Base-by-base conservation (phyloP, 2,888 invertebrate genomes). In the Abscondita cerata region DNA sequence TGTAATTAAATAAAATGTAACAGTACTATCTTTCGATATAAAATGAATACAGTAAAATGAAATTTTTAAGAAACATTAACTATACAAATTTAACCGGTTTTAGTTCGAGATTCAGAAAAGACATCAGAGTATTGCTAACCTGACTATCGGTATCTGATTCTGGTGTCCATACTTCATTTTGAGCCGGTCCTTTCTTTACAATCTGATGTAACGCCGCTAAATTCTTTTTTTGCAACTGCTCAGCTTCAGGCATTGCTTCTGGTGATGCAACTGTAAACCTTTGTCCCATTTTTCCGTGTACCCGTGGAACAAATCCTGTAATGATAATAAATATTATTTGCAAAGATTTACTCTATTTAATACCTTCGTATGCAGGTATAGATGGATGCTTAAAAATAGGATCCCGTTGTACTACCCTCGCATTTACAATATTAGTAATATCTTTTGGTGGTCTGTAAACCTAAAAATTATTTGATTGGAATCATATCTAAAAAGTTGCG, bases 281-380 rank as follows among this genome's bases (percentile, higher is more conserved):
- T 76, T 90, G 89, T 0, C 91, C 91, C 68, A 86, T 86, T 74
- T 86, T 85, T 1, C 84, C 86, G 72, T 85, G 85, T 69, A 89
- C 76, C 68, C 87, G 84, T 1, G 92, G 92, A 44, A 89, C 82
- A 73, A 87, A 89, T 62, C 89, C 89, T 88, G 72, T 67, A 12
- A 38, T 33, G 33, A 33, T 33, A n/a, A n/a, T 33, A 33, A 6
- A 8, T 5, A 13, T 38, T 38, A 5, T 5, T 4, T 12, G n/a
- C n/a, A n/a, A n/a, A n/a, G n/a, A n/a, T n/a, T n/a, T n/a, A n/a
- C n/a, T n/a, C n/a, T n/a, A n/a, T n/a, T n/a, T n/a, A n/a, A n/a
- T 76, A 88, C 91, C 92, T 80, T 89, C 88, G 75, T 90, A 92
- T 34, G 90, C 89, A 13, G 91, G 90, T 65, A 89, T 82, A 79